These are phyloP conservation scores for Kryphioiulus occultus DNA, from an alignment of 2,888 invertebrate species.

Conservation along the genomic window DNA sequence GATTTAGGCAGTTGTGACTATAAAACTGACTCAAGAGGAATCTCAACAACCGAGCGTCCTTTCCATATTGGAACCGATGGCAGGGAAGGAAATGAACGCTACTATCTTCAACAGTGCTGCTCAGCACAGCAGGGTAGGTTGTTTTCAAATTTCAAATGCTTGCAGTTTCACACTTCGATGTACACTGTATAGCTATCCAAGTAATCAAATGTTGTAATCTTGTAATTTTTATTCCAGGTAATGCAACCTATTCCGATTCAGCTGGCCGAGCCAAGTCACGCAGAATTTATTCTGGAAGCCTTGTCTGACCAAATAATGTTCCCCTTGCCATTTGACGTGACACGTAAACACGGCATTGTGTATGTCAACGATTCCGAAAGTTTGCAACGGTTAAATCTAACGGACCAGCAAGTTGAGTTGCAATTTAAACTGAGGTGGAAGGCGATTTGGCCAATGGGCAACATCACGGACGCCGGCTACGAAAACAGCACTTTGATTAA, in stretches of 20 bases:
- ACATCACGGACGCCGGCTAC: background rate
- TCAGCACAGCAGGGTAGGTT: background rate
- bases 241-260: conserved; percentile 32
- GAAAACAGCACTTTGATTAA: background rate
- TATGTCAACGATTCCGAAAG: conserved; percentile 50
- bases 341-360: conserved; percentile 46
- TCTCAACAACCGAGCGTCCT: background rate
- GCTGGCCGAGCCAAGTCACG: background rate
- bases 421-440: conserved; percentile 37
- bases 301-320: background rate
- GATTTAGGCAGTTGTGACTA: background rate
- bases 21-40: background rate
- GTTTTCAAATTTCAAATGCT: background rate
- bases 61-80: background rate
- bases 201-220: background rate
- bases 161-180: background rate
- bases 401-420: background rate
- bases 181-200: background rate
- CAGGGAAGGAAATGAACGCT: conserved; percentile 22
- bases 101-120: conserved; percentile 22
- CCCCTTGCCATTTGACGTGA: conserved; percentile 49
- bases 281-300: conserved; percentile 45
- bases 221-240: conserved; percentile 9
- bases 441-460: background rate
- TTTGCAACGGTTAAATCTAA: background rate